Conservation (phyloP, 2,888 invertebrate species). For the Phengaris alcon region DNA sequence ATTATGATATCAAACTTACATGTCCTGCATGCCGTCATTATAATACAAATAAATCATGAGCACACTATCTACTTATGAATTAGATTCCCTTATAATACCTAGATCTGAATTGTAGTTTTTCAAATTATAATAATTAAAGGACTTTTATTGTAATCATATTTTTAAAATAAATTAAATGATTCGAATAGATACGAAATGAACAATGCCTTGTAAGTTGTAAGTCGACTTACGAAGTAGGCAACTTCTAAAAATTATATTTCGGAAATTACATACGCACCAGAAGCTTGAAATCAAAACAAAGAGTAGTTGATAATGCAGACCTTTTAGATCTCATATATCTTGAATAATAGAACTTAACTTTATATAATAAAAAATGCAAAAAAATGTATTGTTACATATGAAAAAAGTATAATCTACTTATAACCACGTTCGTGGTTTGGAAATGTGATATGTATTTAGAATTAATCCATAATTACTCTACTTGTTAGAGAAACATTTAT, state of each 20-base stretch:
- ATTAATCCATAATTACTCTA: not conserved
- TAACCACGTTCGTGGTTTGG: not conserved
- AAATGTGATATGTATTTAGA: constrained; percentile 20
- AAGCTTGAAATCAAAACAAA: not conserved
- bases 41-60: too few species aligned
- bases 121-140: not conserved
- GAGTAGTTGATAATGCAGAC: not conserved
- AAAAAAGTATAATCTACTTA: not conserved
- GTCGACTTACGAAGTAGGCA: too few species aligned
- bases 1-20: too few species aligned
- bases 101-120: constrained; percentile 4
- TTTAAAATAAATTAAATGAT: not conserved
- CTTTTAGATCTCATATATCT: constrained; percentile 6
- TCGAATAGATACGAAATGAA: not conserved
- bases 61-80: too few species aligned
- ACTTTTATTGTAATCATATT: not conserved
- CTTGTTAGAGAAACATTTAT: not conserved
- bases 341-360: not conserved
- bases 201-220: too few species aligned
- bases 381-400: not conserved
- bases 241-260: too few species aligned
- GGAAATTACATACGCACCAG: too few species aligned
- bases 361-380: too few species aligned
- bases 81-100: not conserved
- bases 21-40: too few species aligned